phyloP scores from a whole-genome alignment of 2,113 vertebrate species.

The Collichthys lucidus region DNA sequence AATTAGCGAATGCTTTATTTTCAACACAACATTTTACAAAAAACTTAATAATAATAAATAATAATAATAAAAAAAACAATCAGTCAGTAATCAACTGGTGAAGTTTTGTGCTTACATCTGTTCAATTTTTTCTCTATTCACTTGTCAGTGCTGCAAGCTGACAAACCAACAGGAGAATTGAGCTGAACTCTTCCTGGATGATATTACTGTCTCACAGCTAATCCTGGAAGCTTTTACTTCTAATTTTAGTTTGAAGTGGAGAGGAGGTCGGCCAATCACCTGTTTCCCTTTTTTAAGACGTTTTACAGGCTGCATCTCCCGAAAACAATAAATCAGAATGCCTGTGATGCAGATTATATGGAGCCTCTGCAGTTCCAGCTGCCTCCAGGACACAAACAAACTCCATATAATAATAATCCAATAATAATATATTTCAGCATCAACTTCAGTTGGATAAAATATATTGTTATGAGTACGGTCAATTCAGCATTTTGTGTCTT shows the following conservation, averaged over 20 bases:
- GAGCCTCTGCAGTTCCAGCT: slow-evolving; percentile 14
- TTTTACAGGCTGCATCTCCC: slow-evolving; percentile 46
- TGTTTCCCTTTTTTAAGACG: slow-evolving; percentile 60
- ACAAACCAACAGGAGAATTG: background rate
- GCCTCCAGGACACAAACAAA: slow-evolving; percentile 3
- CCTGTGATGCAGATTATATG: slow-evolving; percentile 14
- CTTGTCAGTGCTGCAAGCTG: background rate
- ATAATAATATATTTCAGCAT: background rate
- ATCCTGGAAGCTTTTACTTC: slow-evolving; percentile 64
- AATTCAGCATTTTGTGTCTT: background rate
- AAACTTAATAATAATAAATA: too few relatives aligned
- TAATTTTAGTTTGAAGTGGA: slow-evolving; percentile 78
- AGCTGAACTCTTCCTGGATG: slow-evolving; percentile 44
- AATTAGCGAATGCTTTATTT: too few relatives aligned
- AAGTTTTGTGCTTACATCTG: too few relatives aligned
- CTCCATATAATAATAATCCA: background rate
- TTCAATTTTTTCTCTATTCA: too few relatives aligned
- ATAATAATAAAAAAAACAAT: too few relatives aligned
- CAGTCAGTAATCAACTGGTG: too few relatives aligned
- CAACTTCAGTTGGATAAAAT: background rate
- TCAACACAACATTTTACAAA: too few relatives aligned
- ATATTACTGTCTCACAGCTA: slow-evolving; percentile 59
- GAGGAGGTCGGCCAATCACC: slow-evolving; percentile 51
- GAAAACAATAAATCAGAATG: slow-evolving; percentile 61
- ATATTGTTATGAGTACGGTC: background rate